A percentile compares a stretch with the other conserved stretches of the same genome.
Conservation (phyloP, 1,140 invertebrate genomes). For the Macrobrachium rosenbergii region DNA sequence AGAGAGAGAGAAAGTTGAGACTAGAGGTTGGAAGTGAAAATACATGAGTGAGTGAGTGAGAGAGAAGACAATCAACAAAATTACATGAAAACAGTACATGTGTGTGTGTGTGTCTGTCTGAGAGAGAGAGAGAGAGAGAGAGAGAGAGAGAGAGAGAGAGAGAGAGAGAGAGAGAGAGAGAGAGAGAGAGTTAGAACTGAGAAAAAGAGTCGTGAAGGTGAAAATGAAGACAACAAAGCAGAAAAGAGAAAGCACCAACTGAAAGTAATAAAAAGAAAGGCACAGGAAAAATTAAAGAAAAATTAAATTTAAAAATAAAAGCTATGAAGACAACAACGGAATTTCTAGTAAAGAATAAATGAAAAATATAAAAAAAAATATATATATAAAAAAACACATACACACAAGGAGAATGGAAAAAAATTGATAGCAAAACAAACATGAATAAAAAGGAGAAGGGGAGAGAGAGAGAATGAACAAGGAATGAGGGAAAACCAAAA, state of each 20-base stretch:
- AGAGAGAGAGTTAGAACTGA: neutral
- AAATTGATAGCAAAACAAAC: too few relatives aligned
- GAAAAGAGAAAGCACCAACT: neutral
- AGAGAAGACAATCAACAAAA: neutral
- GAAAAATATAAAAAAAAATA: too few relatives aligned
- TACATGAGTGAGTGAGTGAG: neutral
- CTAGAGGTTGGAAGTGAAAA: neutral
- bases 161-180: neutral
- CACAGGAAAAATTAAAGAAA: too few relatives aligned
- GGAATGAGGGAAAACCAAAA: too few relatives aligned
- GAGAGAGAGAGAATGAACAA: too few relatives aligned
- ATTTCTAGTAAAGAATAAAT: too few relatives aligned
- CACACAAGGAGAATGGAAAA: too few relatives aligned
- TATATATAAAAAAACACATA: too few relatives aligned
- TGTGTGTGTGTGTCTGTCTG: conserved; percentile 11
- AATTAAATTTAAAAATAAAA: too few relatives aligned
- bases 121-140: neutral
- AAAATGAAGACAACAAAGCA: neutral
- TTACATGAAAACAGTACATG: neutral
- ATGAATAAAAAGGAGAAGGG: too few relatives aligned
- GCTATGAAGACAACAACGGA: too few relatives aligned
- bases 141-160: conserved; percentile 8
- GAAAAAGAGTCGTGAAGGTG: neutral
- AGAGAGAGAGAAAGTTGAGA: neutral
- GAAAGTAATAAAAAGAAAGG: too few relatives aligned